These are phyloP conservation scores for Beris chalybata DNA, from an alignment of 2,888 invertebrate species.

Conservation along the genomic window DNA sequence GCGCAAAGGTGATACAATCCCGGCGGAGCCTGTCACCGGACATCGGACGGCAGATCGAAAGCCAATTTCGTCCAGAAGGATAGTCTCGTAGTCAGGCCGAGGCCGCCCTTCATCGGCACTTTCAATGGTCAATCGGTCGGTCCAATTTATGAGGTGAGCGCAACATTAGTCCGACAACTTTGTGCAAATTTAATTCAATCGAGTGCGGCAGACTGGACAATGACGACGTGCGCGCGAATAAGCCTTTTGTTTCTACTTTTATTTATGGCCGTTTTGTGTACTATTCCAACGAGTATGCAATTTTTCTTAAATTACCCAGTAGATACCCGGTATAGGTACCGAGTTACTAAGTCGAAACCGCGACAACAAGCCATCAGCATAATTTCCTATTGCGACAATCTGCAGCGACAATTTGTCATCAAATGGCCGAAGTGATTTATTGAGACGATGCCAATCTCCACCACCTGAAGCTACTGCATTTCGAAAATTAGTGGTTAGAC, in stretches of 20 bases:
- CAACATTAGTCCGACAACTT: conserved; percentile 37
- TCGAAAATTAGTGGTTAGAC: too few relatives aligned
- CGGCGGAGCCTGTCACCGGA: conserved; percentile 5
- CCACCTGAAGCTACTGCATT: too few relatives aligned
- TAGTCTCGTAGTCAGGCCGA: neutral
- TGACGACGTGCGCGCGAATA: conserved; percentile 5
- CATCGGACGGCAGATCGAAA: neutral
- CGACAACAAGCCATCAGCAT: too few relatives aligned
- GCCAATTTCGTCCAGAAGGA: conserved; percentile 9
- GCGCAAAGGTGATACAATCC: conserved; percentile 6
- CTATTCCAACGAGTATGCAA: too few relatives aligned
- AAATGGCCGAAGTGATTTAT: too few relatives aligned
- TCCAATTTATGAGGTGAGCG: conserved; percentile 39
- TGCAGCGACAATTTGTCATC: too few relatives aligned
- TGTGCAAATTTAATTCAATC: conserved; percentile 32
- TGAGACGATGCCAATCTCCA: too few relatives aligned
- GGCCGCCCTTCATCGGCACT: conserved; percentile 28
- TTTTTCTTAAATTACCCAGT: too few relatives aligned
- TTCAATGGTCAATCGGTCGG: conserved; percentile 4
- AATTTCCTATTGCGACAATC: too few relatives aligned
- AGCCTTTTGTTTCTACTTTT: conserved; percentile 16
- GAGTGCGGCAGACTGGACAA: neutral
- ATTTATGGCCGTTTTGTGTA: conserved; percentile 13
- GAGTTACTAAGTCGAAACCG: too few relatives aligned
- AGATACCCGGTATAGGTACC: too few relatives aligned